Percentiles rank a stretch among this genome's conserved stretches.
Conservation (phyloP, 2,113 vertebrate genomes). For the Bufo bufo region DNA sequence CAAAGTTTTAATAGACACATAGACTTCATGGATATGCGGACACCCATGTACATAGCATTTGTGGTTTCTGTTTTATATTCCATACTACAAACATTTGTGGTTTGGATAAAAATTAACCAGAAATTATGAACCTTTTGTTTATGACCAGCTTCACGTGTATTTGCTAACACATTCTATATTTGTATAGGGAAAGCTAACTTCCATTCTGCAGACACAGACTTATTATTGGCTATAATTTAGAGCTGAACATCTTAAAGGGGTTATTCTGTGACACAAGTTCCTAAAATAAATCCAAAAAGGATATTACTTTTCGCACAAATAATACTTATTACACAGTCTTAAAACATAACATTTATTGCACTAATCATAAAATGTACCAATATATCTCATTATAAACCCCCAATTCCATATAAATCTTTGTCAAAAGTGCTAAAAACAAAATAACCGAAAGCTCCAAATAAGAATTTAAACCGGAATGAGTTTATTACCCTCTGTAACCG, state of each 20-base stretch:
- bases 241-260: background rate
- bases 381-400: too few relatives aligned
- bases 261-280: background rate
- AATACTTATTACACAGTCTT: too few relatives aligned
- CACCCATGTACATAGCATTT: slow-evolving; percentile 11
- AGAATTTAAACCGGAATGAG: too few relatives aligned
- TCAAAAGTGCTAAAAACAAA: too few relatives aligned
- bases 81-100: background rate
- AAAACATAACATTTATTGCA: too few relatives aligned
- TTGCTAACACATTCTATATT: background rate
- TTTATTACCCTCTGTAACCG: too few relatives aligned
- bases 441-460: too few relatives aligned
- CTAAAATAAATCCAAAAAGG: background rate
- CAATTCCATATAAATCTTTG: too few relatives aligned
- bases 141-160: background rate
- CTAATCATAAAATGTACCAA: too few relatives aligned
- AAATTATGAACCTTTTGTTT: slow-evolving; percentile 21
- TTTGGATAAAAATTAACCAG: slow-evolving; percentile 22
- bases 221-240: background rate
- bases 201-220: slow-evolving; percentile 6
- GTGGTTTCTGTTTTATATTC: slow-evolving; percentile 19
- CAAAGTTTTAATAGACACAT: background rate
- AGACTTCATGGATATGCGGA: background rate
- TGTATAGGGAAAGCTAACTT: background rate
- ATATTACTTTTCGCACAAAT: too few relatives aligned